A percentile compares a stretch with the other conserved stretches of the same genome.
These are phyloP conservation scores for Mermis nigrescens DNA, from an alignment of 2,888 invertebrate genomes.

Conservation along the genomic window DNA sequence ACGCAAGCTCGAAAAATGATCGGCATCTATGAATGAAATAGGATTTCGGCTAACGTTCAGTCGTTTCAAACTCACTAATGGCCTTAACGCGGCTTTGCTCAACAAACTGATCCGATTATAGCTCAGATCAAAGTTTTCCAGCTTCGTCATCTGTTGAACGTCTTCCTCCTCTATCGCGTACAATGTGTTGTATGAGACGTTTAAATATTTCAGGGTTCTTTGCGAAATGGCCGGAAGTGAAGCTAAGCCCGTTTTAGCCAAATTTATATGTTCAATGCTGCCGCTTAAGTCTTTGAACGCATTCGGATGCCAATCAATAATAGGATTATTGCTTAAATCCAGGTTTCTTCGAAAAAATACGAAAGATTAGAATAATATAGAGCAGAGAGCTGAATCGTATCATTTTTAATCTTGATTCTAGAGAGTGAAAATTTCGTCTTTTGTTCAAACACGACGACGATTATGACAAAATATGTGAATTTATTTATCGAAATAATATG, in stretches of 20 bases:
- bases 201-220: slow-evolving; percentile 17
- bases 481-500: too few species aligned
- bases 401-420: too few species aligned
- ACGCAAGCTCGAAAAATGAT: slow-evolving; percentile 7
- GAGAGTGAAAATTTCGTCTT: too few species aligned
- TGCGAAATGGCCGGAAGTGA: neutral
- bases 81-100: neutral
- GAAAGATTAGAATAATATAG: neutral
- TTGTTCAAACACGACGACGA: too few species aligned
- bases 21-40: slow-evolving; percentile 15
- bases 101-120: slow-evolving; percentile 21
- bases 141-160: slow-evolving; percentile 19
- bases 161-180: slow-evolving; percentile 17
- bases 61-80: slow-evolving; percentile 19
- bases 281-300: slow-evolving; percentile 23
- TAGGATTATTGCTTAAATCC: slow-evolving; percentile 26
- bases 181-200: slow-evolving; percentile 23
- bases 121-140: slow-evolving; percentile 25
- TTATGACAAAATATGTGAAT: too few species aligned
- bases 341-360: slow-evolving; percentile 11
- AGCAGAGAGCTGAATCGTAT: neutral
- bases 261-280: slow-evolving; percentile 21
- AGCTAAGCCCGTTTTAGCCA: slow-evolving; percentile 25
- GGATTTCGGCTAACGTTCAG: slow-evolving; percentile 26
- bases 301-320: slow-evolving; percentile 28